phyloP scores from a whole-genome alignment of 2,888 invertebrate genomes.

The Pycnomerus fuliginosus region DNA sequence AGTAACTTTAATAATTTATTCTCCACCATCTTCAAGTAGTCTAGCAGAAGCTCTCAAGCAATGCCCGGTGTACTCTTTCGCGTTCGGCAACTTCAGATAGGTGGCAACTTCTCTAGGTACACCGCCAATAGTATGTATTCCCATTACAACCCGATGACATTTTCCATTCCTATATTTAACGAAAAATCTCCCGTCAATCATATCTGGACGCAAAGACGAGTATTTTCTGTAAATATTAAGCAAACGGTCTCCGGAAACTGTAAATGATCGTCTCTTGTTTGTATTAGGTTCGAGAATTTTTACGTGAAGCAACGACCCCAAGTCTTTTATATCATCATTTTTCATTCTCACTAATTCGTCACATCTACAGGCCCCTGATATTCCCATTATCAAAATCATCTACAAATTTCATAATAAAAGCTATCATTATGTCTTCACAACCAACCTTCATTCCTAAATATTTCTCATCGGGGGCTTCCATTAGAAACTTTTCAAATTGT shows the following conservation, averaged over 20 bases:
- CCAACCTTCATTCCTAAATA: constrained; percentile 3
- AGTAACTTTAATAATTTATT: no score
- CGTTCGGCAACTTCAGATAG: constrained; percentile 92
- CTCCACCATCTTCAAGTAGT: no score
- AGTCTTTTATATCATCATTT: constrained; percentile 21
- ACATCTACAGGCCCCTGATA: constrained; percentile 21
- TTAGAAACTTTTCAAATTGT: no score
- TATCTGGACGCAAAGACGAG: constrained; percentile 13
- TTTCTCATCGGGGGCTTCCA: background rate
- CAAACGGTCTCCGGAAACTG: no score
- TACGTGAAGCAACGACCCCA: constrained; percentile 14
- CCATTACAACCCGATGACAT: constrained; percentile 24
- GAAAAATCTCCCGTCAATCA: constrained; percentile 15
- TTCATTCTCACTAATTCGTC: constrained; percentile 23
- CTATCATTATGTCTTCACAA: no score
- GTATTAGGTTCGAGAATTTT: constrained; percentile 19
- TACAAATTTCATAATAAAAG: no score
- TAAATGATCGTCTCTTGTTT: no score
- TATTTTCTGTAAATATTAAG: constrained; percentile 23
- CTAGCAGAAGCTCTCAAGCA: no score
- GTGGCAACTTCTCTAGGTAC: constrained; percentile 65
- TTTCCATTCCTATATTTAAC: constrained; percentile 17
- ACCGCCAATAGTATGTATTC: constrained; percentile 26
- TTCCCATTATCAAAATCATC: constrained; percentile 21
- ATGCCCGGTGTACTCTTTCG: constrained; percentile 40